These are phyloP conservation scores for Carettochelys insculpta DNA, from an alignment of 2,113 vertebrate genomes.

Conservation along the genomic window DNA sequence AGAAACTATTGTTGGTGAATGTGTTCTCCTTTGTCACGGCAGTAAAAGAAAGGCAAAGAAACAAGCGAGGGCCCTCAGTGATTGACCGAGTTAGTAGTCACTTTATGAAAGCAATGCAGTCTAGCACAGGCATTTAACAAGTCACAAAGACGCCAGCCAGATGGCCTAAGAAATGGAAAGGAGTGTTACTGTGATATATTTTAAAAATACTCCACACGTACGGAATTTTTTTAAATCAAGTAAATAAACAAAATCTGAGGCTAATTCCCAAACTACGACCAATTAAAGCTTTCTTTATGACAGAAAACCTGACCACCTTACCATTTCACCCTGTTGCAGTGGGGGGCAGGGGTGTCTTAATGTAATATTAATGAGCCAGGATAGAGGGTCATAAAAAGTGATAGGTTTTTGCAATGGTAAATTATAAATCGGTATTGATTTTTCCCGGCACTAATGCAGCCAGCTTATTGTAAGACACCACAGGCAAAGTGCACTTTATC, in stretches of 20 bases:
- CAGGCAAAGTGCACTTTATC: constrained; percentile 92
- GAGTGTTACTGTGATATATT: neutral
- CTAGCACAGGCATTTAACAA: neutral
- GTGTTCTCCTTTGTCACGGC: neutral
- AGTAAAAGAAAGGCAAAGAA: neutral
- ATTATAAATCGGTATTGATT: constrained; percentile 99
- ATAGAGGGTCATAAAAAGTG: constrained; percentile 98
- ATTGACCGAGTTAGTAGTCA: neutral
- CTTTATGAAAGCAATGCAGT: constrained; percentile 1
- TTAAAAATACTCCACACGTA: constrained; percentile 53
- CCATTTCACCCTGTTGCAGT: constrained; percentile 81
- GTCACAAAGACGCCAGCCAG: constrained; percentile 4
- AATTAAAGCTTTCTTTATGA: constrained; percentile 84
- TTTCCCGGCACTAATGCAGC: constrained; percentile 89
- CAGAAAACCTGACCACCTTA: constrained; percentile 81
- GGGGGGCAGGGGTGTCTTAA: constrained; percentile 84
- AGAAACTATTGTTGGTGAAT: constrained; percentile 7
- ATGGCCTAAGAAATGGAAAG: constrained; percentile 28
- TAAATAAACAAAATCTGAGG: constrained; percentile 73
- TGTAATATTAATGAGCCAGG: constrained; percentile 99
- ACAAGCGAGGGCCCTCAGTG: rapidly evolving
- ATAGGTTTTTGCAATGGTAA: constrained; percentile 97
- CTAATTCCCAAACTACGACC: constrained; percentile 80
- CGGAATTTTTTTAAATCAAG: constrained; percentile 28
- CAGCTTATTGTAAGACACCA: constrained; percentile 90